Conservation (phyloP, 1,140 invertebrate genomes). For the Eumaeus atala region DNA sequence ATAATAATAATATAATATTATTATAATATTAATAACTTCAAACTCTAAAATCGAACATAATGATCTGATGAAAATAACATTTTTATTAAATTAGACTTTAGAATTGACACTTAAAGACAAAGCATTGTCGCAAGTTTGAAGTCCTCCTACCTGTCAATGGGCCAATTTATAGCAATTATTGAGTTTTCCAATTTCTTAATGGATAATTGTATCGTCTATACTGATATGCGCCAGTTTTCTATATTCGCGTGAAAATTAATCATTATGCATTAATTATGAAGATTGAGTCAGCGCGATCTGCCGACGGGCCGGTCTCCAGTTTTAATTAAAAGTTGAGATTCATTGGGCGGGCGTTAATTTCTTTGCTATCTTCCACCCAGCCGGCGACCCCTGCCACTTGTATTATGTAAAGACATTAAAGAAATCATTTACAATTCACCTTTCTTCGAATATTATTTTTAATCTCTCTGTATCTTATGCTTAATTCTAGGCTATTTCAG, state of each 20-base stretch:
- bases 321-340: slow-evolving; percentile 52
- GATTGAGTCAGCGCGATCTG: slow-evolving; percentile 7
- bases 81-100: too few species aligned
- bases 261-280: slow-evolving; percentile 9
- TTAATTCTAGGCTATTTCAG: too few species aligned
- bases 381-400: slow-evolving; percentile 30
- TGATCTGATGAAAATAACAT: too few species aligned
- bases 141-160: too few species aligned
- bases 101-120: too few species aligned
- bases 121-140: too few species aligned
- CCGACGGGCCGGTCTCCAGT: slow-evolving; percentile 8
- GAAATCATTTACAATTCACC: slow-evolving; percentile 22
- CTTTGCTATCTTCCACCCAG: slow-evolving; percentile 32
- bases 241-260: neutral
- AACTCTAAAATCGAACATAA: too few species aligned
- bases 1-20: too few species aligned
- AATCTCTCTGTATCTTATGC: neutral
- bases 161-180: too few species aligned
- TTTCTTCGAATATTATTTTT: slow-evolving; percentile 14
- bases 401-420: slow-evolving; percentile 18
- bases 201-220: neutral
- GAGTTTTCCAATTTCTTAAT: too few species aligned
- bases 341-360: slow-evolving; percentile 41
- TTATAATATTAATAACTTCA: too few species aligned
- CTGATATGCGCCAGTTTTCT: neutral